Evolutionary conservation across 2,113 vertebrate species (phyloP).

Genomic region (Lagopus muta): DNA sequence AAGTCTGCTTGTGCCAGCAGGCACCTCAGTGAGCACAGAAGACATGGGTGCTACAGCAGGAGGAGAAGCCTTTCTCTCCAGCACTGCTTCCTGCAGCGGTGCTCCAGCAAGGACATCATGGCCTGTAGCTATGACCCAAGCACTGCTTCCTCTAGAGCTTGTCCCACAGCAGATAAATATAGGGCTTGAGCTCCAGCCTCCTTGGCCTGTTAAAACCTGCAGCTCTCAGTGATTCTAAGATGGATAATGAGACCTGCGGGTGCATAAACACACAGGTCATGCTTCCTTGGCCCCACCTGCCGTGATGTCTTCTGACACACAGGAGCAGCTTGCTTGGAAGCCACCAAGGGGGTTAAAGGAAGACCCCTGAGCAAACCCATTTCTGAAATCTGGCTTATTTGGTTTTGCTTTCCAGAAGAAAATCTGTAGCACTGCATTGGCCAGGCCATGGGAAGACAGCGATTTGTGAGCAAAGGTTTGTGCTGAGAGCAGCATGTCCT

Average conservation of each 20-base stretch:
- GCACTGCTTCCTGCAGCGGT: background rate
- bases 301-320: accelerated
- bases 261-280: background rate
- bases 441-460: accelerated
- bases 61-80: background rate
- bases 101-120: background rate
- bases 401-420: background rate
- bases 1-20: background rate
- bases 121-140: background rate
- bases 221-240: background rate
- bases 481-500: accelerated
- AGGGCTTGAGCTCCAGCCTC: slow-evolving; percentile 19
- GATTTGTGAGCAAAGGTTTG: background rate
- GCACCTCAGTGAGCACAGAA: background rate
- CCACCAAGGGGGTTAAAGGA: background rate
- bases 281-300: background rate
- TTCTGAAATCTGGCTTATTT: background rate
- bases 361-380: background rate
- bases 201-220: slow-evolving; percentile 19
- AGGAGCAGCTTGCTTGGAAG: background rate
- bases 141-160: background rate
- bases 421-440: background rate
- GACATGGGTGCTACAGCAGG: background rate
- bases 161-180: background rate
- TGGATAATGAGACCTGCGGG: background rate